Conservation (phyloP, 2,797 vertebrate species). For the Parauchenoglanis ngamensis region DNA sequence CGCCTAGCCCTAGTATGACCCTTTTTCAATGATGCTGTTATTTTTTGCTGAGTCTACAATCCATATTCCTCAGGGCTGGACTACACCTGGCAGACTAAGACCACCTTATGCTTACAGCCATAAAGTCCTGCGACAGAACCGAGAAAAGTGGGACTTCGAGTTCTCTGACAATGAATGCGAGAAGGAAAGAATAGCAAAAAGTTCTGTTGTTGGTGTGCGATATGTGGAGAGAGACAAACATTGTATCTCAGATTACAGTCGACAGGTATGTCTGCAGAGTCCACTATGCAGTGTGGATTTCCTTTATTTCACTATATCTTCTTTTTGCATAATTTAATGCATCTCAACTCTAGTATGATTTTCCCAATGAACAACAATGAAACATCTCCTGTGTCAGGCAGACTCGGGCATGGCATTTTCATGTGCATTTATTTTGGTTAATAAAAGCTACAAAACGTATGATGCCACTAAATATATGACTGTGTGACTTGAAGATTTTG, state of each 20-base stretch:
- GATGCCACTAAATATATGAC: neutral
- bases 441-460: neutral
- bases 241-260: conserved; percentile 28
- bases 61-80: conserved; percentile 53
- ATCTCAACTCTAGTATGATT: neutral
- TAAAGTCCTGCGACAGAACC: conserved; percentile 61
- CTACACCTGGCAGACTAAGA: conserved; percentile 59
- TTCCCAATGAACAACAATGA: neutral
- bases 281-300: neutral
- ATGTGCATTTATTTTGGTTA: neutral
- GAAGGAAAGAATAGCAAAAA: conserved; percentile 57
- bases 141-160: conserved; percentile 57
- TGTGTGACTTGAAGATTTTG: neutral
- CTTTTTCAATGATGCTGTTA: neutral
- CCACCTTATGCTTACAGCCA: conserved; percentile 70
- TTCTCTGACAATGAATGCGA: conserved; percentile 70
- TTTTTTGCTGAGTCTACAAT: conserved; percentile 61
- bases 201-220: conserved; percentile 30
- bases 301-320: neutral
- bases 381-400: neutral
- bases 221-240: conserved; percentile 29
- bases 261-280: conserved; percentile 31
- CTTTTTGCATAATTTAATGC: neutral
- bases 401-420: neutral
- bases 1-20: neutral